A percentile compares a stretch with the other conserved stretches of the same genome.
Conservation (phyloP, 1,140 invertebrate genomes). For the Drosophila cardini region DNA sequence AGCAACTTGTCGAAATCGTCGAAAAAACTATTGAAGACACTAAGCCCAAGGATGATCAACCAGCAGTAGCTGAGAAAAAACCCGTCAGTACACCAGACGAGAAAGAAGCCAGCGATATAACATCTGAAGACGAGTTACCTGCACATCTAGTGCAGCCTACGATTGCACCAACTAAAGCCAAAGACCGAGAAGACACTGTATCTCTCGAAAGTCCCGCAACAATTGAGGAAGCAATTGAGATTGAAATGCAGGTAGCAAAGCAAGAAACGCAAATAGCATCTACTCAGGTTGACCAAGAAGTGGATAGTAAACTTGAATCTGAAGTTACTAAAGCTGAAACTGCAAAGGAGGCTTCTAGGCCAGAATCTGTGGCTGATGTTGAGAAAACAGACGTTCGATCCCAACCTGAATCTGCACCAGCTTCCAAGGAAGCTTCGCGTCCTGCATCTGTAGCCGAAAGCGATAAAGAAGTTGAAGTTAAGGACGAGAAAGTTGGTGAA, state of each 20-base stretch:
- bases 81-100: slow-evolving; percentile 72
- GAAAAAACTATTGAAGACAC: slow-evolving; percentile 20
- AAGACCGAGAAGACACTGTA: slow-evolving; percentile 72
- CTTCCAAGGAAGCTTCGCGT: slow-evolving; percentile 38
- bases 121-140: slow-evolving; percentile 79
- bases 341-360: slow-evolving; percentile 33
- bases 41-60: slow-evolving; percentile 46
- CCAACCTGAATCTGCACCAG: slow-evolving; percentile 3
- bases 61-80: slow-evolving; percentile 57
- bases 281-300: slow-evolving; percentile 5
- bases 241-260: slow-evolving; percentile 62
- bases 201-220: slow-evolving; percentile 79
- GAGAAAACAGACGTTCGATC: slow-evolving; percentile 2
- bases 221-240: slow-evolving; percentile 81
- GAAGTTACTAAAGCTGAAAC: neutral
- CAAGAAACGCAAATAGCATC: slow-evolving; percentile 13
- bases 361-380: slow-evolving; percentile 29
- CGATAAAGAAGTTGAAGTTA: neutral
- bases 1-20: slow-evolving; percentile 10
- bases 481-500: slow-evolving; percentile 36
- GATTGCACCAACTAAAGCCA: slow-evolving; percentile 41
- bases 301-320: slow-evolving; percentile 2
- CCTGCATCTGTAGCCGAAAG: slow-evolving; percentile 32
- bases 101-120: slow-evolving; percentile 80
- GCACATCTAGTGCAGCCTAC: slow-evolving; percentile 54